Evolutionary conservation across 2,797 vertebrate species (phyloP), one percentile per base, ranked within the genome.

Genomic region (Eleutherodactylus coqui): DNA sequence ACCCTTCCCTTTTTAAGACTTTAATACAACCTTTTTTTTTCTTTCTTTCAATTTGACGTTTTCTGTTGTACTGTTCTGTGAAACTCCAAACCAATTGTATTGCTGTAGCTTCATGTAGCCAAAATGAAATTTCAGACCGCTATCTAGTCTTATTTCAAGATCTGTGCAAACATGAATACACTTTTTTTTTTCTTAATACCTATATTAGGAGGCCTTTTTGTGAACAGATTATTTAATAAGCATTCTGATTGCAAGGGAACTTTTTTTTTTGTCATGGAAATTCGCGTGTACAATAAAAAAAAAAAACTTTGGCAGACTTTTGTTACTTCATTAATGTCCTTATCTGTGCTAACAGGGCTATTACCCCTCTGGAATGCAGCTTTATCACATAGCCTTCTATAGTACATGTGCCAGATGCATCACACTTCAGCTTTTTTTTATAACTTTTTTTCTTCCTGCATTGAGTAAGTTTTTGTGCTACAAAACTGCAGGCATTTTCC

Each of bases 31-130:
- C n/a, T n/a, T n/a, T n/a, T n/a, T n/a, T n/a, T n/a, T n/a, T n/a
- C n/a, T n/a, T n/a, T 78, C 43, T 60, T 78, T n/a, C 38, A 76
- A 47, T 58, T 45, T 9, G 29, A 51, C 38, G 29, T 77, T 82
- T 82, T 86, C 49, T 83, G 73, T 70, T 85, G 79, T 86, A 55
- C 29, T 75, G 62, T 86, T 86, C 14, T 82, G 51, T 86, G 47
- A 77, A 36, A 9, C 5, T 34, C 11, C 17, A 72, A 79, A 32
- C 17, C 53, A 49, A 34, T 58, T n/a, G 47, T 82, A 67, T 82
- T 87, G 47, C 73, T 76, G 27, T 87, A 83, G 80, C 64, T 70
- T 83, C 36, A 24, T 82, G 34, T 55, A 82, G 47, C 24, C 62
- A 49, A 77, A 77, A n/a, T n/a, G 34, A 73, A 36, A 21, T 32